These are phyloP conservation scores for Drosophila parabipectinata DNA, from an alignment of 1,140 invertebrate species.

Conservation along the genomic window DNA sequence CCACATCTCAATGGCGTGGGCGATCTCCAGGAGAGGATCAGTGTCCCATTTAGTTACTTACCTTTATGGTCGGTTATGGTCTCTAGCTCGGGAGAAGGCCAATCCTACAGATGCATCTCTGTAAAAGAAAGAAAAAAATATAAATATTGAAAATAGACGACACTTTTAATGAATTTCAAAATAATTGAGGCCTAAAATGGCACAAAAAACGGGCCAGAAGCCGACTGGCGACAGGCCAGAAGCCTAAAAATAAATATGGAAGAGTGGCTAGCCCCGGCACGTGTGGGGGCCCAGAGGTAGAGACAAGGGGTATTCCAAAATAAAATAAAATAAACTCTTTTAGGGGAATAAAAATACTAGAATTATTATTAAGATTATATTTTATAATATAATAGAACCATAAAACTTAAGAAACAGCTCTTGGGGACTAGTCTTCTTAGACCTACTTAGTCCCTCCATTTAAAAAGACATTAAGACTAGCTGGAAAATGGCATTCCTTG, in stretches of 20 bases:
- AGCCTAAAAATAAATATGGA: conserved; percentile 64
- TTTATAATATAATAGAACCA: not conserved
- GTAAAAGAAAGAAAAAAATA: not conserved
- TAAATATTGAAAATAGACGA: conserved; percentile 73
- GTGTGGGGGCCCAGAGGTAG: not conserved
- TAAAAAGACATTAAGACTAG: conserved; percentile 65
- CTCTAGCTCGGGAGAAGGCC: not conserved
- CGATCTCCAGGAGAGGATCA: conserved; percentile 9
- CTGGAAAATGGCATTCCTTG: conserved; percentile 9
- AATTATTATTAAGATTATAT: not conserved
- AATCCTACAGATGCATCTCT: conserved; percentile 34
- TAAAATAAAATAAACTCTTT: too few relatives aligned
- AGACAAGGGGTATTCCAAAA: too few relatives aligned
- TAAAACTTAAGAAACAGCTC: too few relatives aligned
- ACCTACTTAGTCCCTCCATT: conserved; percentile 50
- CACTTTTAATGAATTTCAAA: conserved; percentile 79
- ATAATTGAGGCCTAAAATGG: conserved; percentile 79
- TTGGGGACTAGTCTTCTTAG: not conserved
- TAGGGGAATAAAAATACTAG: too few relatives aligned
- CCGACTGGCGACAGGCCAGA: conserved; percentile 63
- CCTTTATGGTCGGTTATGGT: conserved; percentile 24
- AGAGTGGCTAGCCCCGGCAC: not conserved
- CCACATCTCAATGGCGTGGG: conserved; percentile 41
- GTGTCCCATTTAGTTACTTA: conserved; percentile 44
- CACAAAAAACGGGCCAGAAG: conserved; percentile 48